Conservation (phyloP, 2,888 invertebrate species). For the Drosophila mulleri region DNA sequence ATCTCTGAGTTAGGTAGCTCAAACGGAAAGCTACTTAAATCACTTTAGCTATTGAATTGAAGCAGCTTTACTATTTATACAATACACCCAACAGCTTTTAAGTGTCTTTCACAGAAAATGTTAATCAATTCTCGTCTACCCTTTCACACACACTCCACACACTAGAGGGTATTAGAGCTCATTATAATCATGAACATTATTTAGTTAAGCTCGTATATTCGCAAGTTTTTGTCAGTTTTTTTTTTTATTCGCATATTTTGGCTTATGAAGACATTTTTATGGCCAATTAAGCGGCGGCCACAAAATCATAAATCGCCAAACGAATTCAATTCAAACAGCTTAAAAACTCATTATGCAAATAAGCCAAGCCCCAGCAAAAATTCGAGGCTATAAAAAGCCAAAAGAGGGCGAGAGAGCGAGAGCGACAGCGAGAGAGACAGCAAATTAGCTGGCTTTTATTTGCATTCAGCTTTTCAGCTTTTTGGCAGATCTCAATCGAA, state of each 20-base stretch:
- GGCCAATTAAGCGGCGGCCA: slow-evolving; percentile 71
- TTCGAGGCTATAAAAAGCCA: not conserved
- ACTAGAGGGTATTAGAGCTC: slow-evolving; percentile 10
- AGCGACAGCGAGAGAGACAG: not conserved
- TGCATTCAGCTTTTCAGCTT: not conserved
- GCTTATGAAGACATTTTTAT: slow-evolving; percentile 80
- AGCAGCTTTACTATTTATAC: not conserved
- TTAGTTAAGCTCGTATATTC: slow-evolving; percentile 43
- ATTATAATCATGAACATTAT: slow-evolving; percentile 35
- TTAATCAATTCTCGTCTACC: not conserved
- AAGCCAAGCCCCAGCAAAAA: slow-evolving; percentile 39
- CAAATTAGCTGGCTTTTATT: slow-evolving; percentile 2
- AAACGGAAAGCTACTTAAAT: not conserved
- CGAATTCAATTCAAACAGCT: slow-evolving; percentile 76
- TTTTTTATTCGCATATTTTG: slow-evolving; percentile 34
- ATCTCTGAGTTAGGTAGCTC: not conserved
- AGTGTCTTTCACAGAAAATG: not conserved
- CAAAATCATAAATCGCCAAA: slow-evolving; percentile 71
- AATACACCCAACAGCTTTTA: not conserved
- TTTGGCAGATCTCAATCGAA: slow-evolving; percentile 39
- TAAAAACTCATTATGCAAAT: slow-evolving; percentile 81
- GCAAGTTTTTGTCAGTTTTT: slow-evolving; percentile 41
- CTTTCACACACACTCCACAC: not conserved
- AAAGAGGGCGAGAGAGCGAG: not conserved
- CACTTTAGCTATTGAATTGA: not conserved